Base-by-base conservation (phyloP, 2,797 vertebrate genomes). In the Lemur catta region DNA sequence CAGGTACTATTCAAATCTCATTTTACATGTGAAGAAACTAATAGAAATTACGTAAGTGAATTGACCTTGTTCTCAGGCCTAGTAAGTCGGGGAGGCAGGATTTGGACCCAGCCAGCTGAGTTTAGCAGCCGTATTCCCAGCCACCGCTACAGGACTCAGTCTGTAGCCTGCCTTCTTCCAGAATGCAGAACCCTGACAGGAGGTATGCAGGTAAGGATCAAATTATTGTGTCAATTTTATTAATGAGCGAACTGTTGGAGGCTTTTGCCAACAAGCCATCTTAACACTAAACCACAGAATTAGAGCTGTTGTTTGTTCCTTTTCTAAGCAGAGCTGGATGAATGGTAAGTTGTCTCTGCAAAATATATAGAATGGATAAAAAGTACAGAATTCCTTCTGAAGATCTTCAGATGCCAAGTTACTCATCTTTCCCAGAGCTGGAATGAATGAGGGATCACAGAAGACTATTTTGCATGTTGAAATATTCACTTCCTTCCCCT, bases 11-110 rank as follows among this genome's bases (percentile, higher is more conserved):
- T 87, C 28, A 80, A 63, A 67, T 86, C 8, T 80, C 2, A 80
- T 71, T 91, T 82, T 46, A 5, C 3, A 71, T 26, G 11, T 33
- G 2, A 48, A 89, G 20, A 48, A 88, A 8, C 7, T 41, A 65
- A 63, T 24, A 50, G 15, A 55, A 63, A 22, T 69, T 91, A 50
- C 14, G 0, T 26, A 50, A 76, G 18, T 43, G 17, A 91, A 38
- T 38, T 69, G 12, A 52, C 11, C 41, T 43, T 59, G 71, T 67
- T 84, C 4, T 38, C 3, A 67, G 13, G 4, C 12, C 4, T 43
- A 61, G 1, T 33, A 30, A 76, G 8, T 7, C 1, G 0, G 17
- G 30, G 13, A 63, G 1, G 6, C 75, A 0, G 7, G 3, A 52
- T 41, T 33, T n/a, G 18, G 14, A 86, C 1, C 48, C 41, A 7